Evolutionary conservation across 2,888 invertebrate species (phyloP).

Genomic region (Mythimna lalbum): DNA sequence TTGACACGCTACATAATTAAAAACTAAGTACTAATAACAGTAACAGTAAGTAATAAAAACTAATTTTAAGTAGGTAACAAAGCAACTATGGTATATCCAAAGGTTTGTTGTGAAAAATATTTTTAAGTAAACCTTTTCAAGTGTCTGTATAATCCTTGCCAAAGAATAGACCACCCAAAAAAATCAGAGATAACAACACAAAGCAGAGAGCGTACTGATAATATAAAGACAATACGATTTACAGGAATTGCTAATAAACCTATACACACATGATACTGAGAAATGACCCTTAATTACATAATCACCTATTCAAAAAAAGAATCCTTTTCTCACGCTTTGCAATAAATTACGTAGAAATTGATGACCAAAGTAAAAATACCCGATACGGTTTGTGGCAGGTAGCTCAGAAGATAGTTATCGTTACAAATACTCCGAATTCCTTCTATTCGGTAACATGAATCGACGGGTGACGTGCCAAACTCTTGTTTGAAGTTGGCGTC

Average conservation of each 20-base stretch:
- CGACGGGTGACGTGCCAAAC: slow-evolving; percentile 32
- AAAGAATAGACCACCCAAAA: too few species aligned
- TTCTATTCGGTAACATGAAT: slow-evolving; percentile 57
- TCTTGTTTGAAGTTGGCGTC: slow-evolving; percentile 13
- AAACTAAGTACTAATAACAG: too few species aligned
- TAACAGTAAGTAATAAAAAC: too few species aligned
- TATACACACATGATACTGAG: not conserved
- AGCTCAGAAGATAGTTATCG: slow-evolving; percentile 73
- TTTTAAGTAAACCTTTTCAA: not conserved
- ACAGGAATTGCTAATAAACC: not conserved
- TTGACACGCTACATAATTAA: not conserved
- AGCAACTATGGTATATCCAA: not conserved
- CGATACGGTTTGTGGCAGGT: slow-evolving; percentile 74
- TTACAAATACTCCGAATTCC: slow-evolving; percentile 75
- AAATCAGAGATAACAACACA: not conserved
- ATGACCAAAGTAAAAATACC: slow-evolving; percentile 65
- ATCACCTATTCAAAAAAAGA: slow-evolving; percentile 45
- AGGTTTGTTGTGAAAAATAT: not conserved
- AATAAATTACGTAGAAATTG: slow-evolving; percentile 76
- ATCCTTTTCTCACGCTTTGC: slow-evolving; percentile 73
- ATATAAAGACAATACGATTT: not conserved
- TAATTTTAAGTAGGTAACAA: too few species aligned
- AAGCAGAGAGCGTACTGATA: not conserved
- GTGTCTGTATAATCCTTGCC: not conserved
- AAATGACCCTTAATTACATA: slow-evolving; percentile 39